Percentiles rank a stretch among this genome's conserved stretches.
Conservation (phyloP, 2,113 vertebrate genomes). For the Plecturocebus donacophilus region DNA sequence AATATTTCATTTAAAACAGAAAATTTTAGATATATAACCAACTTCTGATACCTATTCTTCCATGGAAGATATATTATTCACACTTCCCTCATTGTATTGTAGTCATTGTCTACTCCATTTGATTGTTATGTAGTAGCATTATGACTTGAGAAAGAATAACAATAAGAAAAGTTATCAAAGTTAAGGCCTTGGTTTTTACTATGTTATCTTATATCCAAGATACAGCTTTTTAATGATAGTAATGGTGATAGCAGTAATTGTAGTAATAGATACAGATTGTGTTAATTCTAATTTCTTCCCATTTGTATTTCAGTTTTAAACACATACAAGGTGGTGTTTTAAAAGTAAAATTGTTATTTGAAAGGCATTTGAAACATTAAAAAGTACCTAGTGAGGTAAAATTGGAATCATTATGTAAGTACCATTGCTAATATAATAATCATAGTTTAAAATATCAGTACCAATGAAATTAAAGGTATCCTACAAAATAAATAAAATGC, state of each 20-base stretch:
- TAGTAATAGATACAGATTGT: neutral
- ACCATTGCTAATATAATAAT: neutral
- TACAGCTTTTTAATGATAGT: neutral
- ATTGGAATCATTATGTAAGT: neutral
- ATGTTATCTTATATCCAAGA: neutral
- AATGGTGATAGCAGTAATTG: neutral
- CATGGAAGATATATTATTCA: neutral
- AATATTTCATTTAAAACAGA: constrained; percentile 14
- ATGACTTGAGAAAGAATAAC: neutral
- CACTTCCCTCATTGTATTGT: neutral
- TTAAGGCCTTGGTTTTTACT: neutral
- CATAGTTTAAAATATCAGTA: neutral
- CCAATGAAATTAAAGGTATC: neutral
- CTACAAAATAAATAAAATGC: neutral
- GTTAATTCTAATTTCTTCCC: constrained; percentile 9
- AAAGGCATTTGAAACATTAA: neutral
- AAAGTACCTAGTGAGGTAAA: neutral
- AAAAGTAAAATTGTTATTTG: neutral
- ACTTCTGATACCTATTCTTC: neutral
- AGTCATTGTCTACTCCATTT: neutral
- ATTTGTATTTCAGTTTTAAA: constrained; percentile 4
- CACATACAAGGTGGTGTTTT: neutral
- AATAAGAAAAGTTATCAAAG: neutral
- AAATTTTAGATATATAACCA: neutral
- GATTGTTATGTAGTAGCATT: neutral